phyloP scores from a whole-genome alignment of 1,140 invertebrate genomes.

The Drosophila serrata region DNA sequence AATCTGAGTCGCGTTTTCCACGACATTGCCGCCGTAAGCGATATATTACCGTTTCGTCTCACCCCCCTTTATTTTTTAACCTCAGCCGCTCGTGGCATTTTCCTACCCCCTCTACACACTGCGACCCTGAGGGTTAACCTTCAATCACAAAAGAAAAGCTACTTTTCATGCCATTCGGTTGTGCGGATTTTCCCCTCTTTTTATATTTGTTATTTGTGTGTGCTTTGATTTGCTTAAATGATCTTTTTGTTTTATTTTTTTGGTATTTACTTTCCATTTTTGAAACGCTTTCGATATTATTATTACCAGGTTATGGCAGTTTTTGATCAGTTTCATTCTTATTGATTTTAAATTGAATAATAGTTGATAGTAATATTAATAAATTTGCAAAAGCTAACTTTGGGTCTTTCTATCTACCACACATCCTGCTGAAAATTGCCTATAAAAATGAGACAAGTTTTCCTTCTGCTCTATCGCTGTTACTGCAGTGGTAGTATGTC shows the following conservation, averaged over 20 bases:
- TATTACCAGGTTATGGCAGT: neutral
- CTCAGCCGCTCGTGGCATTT: slow-evolving; percentile 18
- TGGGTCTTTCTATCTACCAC: neutral
- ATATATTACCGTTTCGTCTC: slow-evolving; percentile 13
- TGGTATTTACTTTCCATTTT: slow-evolving; percentile 27
- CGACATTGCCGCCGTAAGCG: slow-evolving; percentile 64
- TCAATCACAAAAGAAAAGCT: slow-evolving; percentile 64
- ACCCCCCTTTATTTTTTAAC: neutral
- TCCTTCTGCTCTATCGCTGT: slow-evolving; percentile 29
- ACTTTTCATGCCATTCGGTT: slow-evolving; percentile 66
- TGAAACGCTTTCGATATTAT: neutral
- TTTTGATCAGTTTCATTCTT: neutral
- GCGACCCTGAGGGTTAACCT: slow-evolving; percentile 24
- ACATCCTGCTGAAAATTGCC: slow-evolving; percentile 24
- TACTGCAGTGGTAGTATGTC: slow-evolving; percentile 3
- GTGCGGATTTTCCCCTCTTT: slow-evolving; percentile 40
- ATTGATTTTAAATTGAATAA: neutral
- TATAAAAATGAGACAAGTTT: slow-evolving; percentile 32
- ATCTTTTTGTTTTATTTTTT: slow-evolving; percentile 33
- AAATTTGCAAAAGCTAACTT: neutral
- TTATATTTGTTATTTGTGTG: slow-evolving; percentile 8
- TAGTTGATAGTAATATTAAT: too few relatives aligned
- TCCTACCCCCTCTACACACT: neutral
- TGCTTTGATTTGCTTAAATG: slow-evolving; percentile 54
- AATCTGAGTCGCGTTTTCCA: slow-evolving; percentile 66